Percentiles rank a stretch among this genome's conserved stretches.
Conservation (phyloP, 2,797 vertebrate genomes). For the Tapera naevia region DNA sequence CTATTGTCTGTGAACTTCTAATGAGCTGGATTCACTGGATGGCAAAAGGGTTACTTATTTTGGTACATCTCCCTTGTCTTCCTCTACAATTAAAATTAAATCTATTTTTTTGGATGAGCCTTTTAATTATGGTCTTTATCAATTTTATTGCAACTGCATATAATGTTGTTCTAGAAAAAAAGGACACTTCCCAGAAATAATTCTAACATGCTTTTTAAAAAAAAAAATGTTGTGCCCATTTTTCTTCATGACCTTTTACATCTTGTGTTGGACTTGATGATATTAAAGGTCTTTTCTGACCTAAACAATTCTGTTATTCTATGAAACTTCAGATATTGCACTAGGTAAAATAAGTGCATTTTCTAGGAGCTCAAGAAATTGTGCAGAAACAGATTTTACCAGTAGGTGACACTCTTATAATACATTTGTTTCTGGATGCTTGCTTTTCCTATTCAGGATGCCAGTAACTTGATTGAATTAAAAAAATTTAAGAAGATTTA, state of each 20-base stretch:
- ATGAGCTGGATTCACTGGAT: not conserved
- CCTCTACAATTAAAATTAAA: not conserved
- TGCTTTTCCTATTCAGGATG: not conserved
- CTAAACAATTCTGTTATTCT: no score
- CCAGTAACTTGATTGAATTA: not conserved
- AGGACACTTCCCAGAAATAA: not conserved
- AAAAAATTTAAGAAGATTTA: not conserved
- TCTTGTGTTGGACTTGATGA: no score
- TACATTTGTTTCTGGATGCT: not conserved
- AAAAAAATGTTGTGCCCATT: not conserved
- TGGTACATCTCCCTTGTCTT: not conserved
- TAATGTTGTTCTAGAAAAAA: not conserved
- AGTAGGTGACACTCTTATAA: constrained; percentile 27
- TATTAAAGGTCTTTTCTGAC: no score
- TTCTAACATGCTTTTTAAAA: not conserved
- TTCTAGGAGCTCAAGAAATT: not conserved
- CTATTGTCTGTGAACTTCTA: not conserved
- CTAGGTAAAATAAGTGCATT: not conserved
- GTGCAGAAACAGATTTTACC: not conserved
- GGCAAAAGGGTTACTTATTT: not conserved
- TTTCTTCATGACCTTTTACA: not conserved
- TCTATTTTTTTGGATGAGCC: not conserved
- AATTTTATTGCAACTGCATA: not conserved
- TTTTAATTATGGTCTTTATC: not conserved
- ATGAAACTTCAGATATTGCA: not conserved